Percentiles rank a stretch among this genome's conserved stretches.
phyloP scores from a whole-genome alignment of 2,113 vertebrate species.

The Phycodurus eques region DNA sequence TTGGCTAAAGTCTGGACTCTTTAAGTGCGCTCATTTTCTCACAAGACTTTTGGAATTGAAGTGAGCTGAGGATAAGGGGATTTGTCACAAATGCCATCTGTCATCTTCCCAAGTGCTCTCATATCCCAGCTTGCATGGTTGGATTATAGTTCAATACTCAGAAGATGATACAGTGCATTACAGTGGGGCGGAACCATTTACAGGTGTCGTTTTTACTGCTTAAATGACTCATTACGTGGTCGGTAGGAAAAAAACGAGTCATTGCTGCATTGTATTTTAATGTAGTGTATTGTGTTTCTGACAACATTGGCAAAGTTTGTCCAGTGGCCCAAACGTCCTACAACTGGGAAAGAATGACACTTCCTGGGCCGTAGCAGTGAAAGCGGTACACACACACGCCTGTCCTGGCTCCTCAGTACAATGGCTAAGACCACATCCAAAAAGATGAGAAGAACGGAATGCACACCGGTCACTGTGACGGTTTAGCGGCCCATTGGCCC shows the following conservation, averaged over 20 bases:
- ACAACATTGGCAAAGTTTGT: no score
- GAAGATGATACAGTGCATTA: constrained; percentile 38
- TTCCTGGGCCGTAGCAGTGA: no score
- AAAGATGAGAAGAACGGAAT: no score
- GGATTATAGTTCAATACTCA: constrained; percentile 47
- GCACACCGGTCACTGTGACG: no score
- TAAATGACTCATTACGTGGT: neutral
- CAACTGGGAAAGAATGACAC: no score
- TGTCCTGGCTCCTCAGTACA: no score
- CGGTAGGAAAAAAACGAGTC: neutral
- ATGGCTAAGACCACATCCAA: no score
- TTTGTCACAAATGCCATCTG: constrained; percentile 66
- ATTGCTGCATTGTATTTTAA: neutral
- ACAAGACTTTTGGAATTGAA: constrained; percentile 60
- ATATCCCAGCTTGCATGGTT: constrained; percentile 47
- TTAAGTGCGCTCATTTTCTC: neutral
- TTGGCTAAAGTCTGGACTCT: neutral
- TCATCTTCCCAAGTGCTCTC: constrained; percentile 66
- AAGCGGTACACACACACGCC: no score
- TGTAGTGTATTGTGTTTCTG: neutral
- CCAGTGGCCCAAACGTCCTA: no score
- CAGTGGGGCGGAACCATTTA: constrained; percentile 8
- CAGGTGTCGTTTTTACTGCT: constrained; percentile 33
- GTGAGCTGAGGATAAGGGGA: constrained; percentile 62
- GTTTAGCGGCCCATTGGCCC: no score